phyloP scores from a whole-genome alignment of 2,888 invertebrate genomes.

The Griposia aprilina region DNA sequence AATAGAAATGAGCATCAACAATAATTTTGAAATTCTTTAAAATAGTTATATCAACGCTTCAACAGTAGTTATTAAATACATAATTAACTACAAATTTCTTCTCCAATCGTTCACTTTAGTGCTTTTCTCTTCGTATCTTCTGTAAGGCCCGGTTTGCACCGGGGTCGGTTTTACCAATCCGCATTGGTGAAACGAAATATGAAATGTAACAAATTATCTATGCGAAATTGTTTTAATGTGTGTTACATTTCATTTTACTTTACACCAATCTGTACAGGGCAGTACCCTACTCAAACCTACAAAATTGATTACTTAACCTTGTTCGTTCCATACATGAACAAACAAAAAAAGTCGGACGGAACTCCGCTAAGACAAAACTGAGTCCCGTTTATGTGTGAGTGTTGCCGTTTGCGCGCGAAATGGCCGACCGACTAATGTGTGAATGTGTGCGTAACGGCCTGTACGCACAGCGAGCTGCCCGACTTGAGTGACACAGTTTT shows the following conservation, averaged over 20 bases:
- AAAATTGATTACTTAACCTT: not conserved
- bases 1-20: not conserved
- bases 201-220: not conserved
- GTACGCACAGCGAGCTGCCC: too few species aligned
- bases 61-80: not conserved
- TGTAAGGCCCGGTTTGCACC: too few species aligned
- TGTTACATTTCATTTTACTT: not conserved
- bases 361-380: too few species aligned
- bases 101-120: not conserved
- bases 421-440: too few species aligned
- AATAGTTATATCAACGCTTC: too few species aligned
- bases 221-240: not conserved
- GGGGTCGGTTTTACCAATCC: too few species aligned
- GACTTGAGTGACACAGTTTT: too few species aligned
- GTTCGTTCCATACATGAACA: not conserved
- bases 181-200: not conserved
- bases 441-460: too few species aligned
- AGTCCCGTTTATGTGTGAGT: too few species aligned
- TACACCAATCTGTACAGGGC: not conserved
- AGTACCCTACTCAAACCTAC: not conserved
- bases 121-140: not conserved
- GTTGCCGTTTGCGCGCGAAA: too few species aligned
- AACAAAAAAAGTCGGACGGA: too few species aligned
- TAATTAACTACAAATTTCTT: not conserved
- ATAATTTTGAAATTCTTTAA: not conserved